phyloP scores from a whole-genome alignment of 2,113 vertebrate genomes.

The Mellivora capensis region DNA sequence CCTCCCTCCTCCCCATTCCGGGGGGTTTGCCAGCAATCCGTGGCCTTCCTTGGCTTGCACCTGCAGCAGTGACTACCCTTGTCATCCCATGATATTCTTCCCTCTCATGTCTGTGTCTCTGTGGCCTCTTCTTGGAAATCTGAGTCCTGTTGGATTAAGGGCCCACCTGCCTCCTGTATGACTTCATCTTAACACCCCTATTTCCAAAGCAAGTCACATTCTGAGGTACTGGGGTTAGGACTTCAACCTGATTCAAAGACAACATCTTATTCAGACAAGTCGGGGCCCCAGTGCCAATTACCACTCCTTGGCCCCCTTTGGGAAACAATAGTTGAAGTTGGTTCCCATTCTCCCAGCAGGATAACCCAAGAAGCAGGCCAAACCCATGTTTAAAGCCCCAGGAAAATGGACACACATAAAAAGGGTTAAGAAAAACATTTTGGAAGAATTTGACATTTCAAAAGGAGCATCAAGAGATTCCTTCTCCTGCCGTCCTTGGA shows the following conservation, averaged over 20 bases:
- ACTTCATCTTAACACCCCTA: neutral
- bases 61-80: neutral
- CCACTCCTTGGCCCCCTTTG: neutral
- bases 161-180: neutral
- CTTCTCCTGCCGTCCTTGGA: neutral
- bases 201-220: neutral
- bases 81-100: neutral
- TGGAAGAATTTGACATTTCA: neutral
- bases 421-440: neutral
- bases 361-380: neutral
- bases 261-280: neutral
- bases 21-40: neutral
- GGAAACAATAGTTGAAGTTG: neutral
- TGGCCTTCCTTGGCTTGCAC: neutral
- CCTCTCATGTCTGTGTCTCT: neutral
- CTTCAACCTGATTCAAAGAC: neutral
- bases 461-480: neutral
- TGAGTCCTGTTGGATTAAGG: neutral
- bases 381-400: neutral
- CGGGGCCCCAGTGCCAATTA: neutral
- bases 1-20: too few relatives aligned
- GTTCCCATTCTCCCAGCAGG: neutral
- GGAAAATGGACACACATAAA: neutral
- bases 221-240: neutral
- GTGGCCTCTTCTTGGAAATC: neutral